These are phyloP conservation scores for Heliconius erato DNA, from an alignment of 2,888 invertebrate genomes.

Conservation along the genomic window DNA sequence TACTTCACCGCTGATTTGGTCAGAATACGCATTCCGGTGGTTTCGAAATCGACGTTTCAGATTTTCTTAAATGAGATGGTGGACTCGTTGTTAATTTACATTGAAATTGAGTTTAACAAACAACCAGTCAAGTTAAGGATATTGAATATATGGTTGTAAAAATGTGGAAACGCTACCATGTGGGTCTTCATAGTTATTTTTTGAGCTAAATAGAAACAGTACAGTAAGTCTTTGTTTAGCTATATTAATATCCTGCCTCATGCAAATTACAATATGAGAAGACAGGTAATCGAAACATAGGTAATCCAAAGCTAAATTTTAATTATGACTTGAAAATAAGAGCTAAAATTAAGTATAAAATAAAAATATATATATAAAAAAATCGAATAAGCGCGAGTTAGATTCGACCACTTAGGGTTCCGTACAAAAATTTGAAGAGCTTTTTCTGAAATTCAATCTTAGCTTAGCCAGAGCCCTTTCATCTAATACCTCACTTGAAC, in stretches of 20 bases:
- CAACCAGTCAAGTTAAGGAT: background rate
- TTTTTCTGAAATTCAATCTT: too few species aligned
- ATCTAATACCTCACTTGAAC: too few species aligned
- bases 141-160: background rate
- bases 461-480: too few species aligned
- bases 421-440: too few species aligned
- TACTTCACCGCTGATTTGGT: conserved; percentile 79
- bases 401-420: too few species aligned
- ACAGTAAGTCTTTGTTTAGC: background rate
- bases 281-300: background rate
- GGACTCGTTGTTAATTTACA: background rate
- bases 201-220: background rate
- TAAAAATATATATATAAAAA: background rate
- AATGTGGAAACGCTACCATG: background rate
- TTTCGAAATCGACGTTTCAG: conserved; percentile 47
- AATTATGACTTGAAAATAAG: background rate
- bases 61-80: conserved; percentile 17
- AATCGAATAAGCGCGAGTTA: too few species aligned
- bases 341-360: background rate
- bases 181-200: background rate
- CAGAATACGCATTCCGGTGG: conserved; percentile 79
- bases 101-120: background rate
- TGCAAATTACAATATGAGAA: background rate
- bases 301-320: background rate
- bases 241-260: background rate